These are phyloP conservation scores for Lucifuga dentata DNA, from an alignment of 2,113 vertebrate genomes.

Conservation along the genomic window DNA sequence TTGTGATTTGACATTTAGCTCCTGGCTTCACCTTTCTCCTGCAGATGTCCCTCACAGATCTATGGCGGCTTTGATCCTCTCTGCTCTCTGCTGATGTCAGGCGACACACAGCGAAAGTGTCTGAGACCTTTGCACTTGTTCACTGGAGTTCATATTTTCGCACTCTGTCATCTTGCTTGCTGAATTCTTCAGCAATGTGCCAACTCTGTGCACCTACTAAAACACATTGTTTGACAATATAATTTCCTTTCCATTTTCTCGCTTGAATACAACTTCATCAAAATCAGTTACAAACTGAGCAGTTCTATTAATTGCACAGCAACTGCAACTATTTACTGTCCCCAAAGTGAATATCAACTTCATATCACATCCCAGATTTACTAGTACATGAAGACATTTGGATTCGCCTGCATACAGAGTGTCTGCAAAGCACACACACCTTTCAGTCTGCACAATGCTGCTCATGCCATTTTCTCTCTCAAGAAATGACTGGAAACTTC, in stretches of 20 bases:
- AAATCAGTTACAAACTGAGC: neutral
- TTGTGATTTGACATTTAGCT: conserved; percentile 37
- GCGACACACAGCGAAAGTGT: neutral
- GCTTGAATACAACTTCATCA: neutral
- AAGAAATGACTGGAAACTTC: conserved; percentile 58
- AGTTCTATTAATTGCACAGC: neutral
- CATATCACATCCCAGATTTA: too few species aligned
- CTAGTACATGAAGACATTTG: too few species aligned
- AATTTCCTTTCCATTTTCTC: too few species aligned
- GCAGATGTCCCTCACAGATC: conserved; percentile 11
- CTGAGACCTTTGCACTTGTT: conserved; percentile 29
- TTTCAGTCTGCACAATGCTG: neutral
- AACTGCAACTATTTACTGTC: too few species aligned
- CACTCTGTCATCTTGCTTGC: neutral
- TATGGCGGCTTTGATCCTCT: conserved; percentile 44
- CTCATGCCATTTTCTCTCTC: conserved; percentile 17
- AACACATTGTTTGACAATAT: neutral
- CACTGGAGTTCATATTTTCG: neutral
- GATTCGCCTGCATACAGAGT: neutral
- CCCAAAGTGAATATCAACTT: too few species aligned
- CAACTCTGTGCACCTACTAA: neutral
- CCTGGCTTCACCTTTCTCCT: neutral
- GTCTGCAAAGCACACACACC: too few species aligned
- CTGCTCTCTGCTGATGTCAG: conserved; percentile 15
- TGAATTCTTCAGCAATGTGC: neutral